Evolutionary conservation across 2,888 invertebrate genomes (phyloP).

Genomic region (Ormyrus thymus): DNA sequence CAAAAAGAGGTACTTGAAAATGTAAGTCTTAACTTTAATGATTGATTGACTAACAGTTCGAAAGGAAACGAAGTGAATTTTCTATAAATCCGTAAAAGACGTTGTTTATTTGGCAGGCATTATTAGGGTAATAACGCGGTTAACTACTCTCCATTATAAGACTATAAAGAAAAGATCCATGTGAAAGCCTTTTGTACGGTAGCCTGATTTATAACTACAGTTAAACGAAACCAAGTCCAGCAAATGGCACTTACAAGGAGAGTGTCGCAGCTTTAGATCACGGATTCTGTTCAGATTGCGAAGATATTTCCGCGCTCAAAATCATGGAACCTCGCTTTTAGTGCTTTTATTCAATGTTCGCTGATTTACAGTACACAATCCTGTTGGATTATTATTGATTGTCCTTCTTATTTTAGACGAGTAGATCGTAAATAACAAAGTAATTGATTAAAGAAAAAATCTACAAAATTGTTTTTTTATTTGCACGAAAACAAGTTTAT

Average conservation of each 20-base stretch:
- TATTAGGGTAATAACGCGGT: neutral
- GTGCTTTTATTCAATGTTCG: too few species aligned
- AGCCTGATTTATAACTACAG: neutral
- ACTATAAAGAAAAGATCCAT: slow-evolving; percentile 1
- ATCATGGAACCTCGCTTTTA: neutral
- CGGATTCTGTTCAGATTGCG: neutral
- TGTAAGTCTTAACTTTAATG: too few species aligned
- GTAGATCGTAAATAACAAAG: too few species aligned
- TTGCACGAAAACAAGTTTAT: too few species aligned
- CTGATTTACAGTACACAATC: too few species aligned
- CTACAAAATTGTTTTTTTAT: too few species aligned
- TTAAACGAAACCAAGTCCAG: slow-evolving; percentile 3
- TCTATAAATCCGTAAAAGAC: neutral
- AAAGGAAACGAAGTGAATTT: neutral
- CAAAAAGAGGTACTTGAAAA: too few species aligned
- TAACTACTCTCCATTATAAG: slow-evolving; percentile 5
- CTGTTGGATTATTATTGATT: too few species aligned
- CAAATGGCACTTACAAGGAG: slow-evolving; percentile 4
- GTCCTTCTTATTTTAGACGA: too few species aligned
- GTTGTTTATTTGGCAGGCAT: neutral
- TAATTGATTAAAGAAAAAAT: too few species aligned
- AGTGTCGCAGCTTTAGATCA: neutral
- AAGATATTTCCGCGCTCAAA: neutral
- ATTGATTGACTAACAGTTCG: too few species aligned
- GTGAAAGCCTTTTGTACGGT: neutral